Base-by-base conservation (phyloP, 1,140 invertebrate genomes). In the Dermatophagoides farinae region DNA sequence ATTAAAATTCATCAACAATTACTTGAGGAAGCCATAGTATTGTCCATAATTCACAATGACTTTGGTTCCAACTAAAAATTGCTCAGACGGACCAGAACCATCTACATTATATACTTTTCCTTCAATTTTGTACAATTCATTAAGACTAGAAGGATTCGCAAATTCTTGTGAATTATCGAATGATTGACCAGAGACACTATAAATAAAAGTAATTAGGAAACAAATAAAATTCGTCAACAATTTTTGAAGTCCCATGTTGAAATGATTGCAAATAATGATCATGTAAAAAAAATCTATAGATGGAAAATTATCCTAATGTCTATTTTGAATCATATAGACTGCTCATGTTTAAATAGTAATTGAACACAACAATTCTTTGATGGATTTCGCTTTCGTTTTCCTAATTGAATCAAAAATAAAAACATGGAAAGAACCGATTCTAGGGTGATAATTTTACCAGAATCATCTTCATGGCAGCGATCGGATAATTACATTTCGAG, bases 1-100 rank as follows among this genome's bases (percentile, higher is more conserved):
- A 58, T 50, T 16, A 23, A 20, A 46, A 55, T 8, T 46, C 57
- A 50, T 39, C 47, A 55, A 62, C 61, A 61, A 60, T 69, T 72
- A 82, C 80, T 75, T 80, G 14, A 93, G 71, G 72, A 88, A 91
- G 51, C 85, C 88, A 66, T 87, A 78, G 70, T 82, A 83, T 71
- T 88, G 81, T 12, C 87, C 88, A 25, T 86, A 85, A 69, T 92
- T 91, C 1, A 88, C 82, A 66, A 88, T 80, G 11, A 95, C 75
- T 63, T 81, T 77, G 6, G 86, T 86, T 63, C 80, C 78, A 6
- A 80, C 71, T 70, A 86, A 80, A 86, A 87, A 91, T 79, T 80
- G 6, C 70, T 72, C 25, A 0, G 68, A 60, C 66, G 70, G 16
- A 70, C 69, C 44, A 62, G 66, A 77, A 52, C 84, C 82, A 20